phyloP scores from a whole-genome alignment of 2,888 invertebrate genomes.

The Spisula subtruncata region DNA sequence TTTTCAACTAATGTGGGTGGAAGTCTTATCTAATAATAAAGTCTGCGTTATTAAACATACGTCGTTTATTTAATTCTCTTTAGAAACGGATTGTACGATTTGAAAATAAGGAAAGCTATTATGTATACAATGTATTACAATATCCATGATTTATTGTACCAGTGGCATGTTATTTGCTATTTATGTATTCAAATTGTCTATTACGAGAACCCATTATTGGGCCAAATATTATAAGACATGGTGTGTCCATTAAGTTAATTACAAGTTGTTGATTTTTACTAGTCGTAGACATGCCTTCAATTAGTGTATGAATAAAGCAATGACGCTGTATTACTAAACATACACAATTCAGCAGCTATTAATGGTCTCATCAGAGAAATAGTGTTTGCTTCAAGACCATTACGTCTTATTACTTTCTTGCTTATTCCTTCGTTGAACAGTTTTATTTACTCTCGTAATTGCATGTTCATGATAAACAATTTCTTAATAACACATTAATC shows the following conservation, averaged over 20 bases:
- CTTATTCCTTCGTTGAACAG: background rate
- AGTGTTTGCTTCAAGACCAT: background rate
- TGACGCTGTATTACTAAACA: background rate
- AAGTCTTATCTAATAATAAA: background rate
- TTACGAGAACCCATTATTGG: background rate
- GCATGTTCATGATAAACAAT: too few species aligned
- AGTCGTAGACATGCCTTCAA: background rate
- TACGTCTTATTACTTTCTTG: background rate
- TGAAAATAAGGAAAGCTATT: background rate
- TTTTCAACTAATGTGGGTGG: background rate
- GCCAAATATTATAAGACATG: background rate
- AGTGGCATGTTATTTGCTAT: background rate
- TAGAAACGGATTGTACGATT: background rate
- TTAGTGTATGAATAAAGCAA: background rate
- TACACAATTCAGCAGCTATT: background rate
- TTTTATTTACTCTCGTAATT: too few species aligned
- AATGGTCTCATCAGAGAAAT: background rate
- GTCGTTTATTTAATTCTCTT: background rate
- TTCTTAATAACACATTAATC: too few species aligned
- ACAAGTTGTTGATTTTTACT: background rate
- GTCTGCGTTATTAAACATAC: background rate
- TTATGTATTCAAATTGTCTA: background rate
- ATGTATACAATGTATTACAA: background rate
- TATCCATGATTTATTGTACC: background rate
- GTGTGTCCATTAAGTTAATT: background rate